These are phyloP conservation scores for Eptesicus fuscus DNA, from an alignment of 2,113 vertebrate genomes.

Conservation along the genomic window DNA sequence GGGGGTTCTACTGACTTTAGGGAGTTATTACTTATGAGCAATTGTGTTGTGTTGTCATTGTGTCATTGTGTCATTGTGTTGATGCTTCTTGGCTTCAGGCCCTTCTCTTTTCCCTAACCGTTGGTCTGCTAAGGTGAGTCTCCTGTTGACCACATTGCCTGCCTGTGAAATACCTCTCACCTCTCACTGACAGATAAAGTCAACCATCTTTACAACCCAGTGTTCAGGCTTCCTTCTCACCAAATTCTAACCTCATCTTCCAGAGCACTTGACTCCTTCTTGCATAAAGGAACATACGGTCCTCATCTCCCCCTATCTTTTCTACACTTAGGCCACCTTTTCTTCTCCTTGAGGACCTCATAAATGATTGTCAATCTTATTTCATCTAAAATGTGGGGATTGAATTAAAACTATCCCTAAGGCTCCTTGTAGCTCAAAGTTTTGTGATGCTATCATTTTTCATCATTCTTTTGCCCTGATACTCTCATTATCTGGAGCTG, in stretches of 20 bases:
- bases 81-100: background rate
- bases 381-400: background rate
- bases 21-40: background rate
- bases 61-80: background rate
- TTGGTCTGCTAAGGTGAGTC: background rate
- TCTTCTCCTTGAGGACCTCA: background rate
- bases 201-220: background rate
- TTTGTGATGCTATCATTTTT: slow-evolving; percentile 33
- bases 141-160: background rate
- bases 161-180: background rate
- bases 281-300: background rate
- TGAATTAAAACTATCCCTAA: background rate
- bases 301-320: background rate
- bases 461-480: background rate
- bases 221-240: background rate
- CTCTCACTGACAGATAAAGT: background rate
- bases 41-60: no score
- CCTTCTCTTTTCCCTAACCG: background rate
- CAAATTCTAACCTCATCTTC: background rate
- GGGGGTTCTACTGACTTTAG: background rate
- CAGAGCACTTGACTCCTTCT: background rate
- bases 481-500: slow-evolving; percentile 28
- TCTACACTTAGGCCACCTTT: background rate
- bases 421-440: slow-evolving; percentile 6
- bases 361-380: background rate